Evolutionary conservation across 1,140 invertebrate species (phyloP).

Genomic region (Dryas iulia): DNA sequence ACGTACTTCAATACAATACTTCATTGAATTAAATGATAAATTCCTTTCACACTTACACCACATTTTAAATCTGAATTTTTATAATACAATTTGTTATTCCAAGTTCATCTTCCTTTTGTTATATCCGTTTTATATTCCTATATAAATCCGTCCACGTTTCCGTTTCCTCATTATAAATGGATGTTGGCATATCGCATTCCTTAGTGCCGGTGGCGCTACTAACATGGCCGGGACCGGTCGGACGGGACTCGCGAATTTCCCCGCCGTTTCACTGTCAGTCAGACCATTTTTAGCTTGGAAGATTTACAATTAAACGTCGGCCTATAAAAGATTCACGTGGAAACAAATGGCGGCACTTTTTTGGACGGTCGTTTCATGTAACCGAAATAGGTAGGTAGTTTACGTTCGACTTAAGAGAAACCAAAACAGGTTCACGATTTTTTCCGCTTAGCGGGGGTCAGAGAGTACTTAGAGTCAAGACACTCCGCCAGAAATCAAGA

Average conservation of each 20-base stretch:
- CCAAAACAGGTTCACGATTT: too few relatives aligned
- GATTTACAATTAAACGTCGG: slow-evolving; percentile 13
- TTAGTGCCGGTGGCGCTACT: slow-evolving; percentile 34
- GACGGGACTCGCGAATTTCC: slow-evolving; percentile 46
- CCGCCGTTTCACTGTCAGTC: slow-evolving; percentile 40
- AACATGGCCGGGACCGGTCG: slow-evolving; percentile 44
- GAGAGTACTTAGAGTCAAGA: too few relatives aligned
- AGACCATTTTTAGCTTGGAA: slow-evolving; percentile 34
- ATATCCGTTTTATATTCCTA: slow-evolving; percentile 20
- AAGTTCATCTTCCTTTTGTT: neutral
- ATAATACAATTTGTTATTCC: neutral
- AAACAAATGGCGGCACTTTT: neutral
- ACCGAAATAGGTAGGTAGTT: neutral
- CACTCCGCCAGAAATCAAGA: too few relatives aligned
- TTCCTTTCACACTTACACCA: too few relatives aligned
- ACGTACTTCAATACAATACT: too few relatives aligned
- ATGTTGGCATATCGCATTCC: slow-evolving; percentile 40
- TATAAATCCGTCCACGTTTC: slow-evolving; percentile 26
- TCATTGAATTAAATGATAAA: too few relatives aligned
- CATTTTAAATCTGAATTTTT: too few relatives aligned
- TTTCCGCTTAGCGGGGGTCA: too few relatives aligned
- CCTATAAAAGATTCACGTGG: slow-evolving; percentile 19
- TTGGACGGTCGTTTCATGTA: neutral
- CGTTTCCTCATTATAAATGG: slow-evolving; percentile 39
- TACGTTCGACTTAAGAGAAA: neutral